A percentile compares a stretch with the other conserved stretches of the same genome.
Conservation (phyloP, 1,140 invertebrate species). For the Pogonus chalceus region DNA sequence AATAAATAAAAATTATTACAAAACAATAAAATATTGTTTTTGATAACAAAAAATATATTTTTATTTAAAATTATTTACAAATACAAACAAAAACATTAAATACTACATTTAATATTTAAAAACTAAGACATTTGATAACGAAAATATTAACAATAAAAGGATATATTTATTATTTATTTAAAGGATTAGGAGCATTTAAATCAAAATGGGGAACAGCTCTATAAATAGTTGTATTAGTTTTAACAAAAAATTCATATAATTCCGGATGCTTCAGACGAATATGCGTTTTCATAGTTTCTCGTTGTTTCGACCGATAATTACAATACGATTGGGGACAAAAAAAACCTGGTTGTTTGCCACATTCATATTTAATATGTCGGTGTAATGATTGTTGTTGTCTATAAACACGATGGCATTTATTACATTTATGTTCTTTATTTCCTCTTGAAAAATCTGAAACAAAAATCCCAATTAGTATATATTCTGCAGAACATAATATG, state of each 20-base stretch:
- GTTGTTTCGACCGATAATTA: conserved; percentile 38
- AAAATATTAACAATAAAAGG: no score
- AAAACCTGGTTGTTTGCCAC: conserved; percentile 49
- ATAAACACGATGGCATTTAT: conserved; percentile 14
- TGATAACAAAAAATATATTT: no score
- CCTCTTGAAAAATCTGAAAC: background rate
- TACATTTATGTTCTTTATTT: conserved; percentile 1
- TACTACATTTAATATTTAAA: no score
- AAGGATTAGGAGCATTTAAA: background rate
- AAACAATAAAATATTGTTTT: no score
- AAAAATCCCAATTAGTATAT: background rate
- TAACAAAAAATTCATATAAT: background rate
- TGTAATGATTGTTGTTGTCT: conserved; percentile 38
- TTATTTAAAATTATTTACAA: no score
- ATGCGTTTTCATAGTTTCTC: conserved; percentile 8
- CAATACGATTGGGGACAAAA: conserved; percentile 45
- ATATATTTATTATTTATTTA: no score
- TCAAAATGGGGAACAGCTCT: background rate
- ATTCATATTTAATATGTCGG: conserved; percentile 39
- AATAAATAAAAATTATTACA: no score
- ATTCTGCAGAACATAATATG: no score
- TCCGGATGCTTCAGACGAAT: background rate
- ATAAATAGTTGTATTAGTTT: background rate
- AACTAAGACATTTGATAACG: no score
- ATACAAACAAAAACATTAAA: no score